Percentiles rank a stretch among this genome's conserved stretches.
Conservation (phyloP, 2,888 invertebrate genomes). For the Diplazon laetatorius region DNA sequence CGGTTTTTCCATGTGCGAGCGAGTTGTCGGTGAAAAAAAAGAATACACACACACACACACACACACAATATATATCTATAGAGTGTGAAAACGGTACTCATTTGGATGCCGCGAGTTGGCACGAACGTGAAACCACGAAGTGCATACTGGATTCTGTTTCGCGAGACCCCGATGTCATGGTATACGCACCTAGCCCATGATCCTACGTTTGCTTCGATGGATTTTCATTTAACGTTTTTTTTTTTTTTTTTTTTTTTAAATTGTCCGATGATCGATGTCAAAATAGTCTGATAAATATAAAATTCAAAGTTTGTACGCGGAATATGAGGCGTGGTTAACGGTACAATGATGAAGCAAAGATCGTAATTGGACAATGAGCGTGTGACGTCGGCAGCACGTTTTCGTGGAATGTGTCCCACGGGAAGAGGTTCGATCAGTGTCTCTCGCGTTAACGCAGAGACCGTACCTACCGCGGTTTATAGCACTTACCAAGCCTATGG, state of each 20-base stretch:
- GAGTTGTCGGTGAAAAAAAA: conserved; percentile 50
- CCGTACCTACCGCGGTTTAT: no score
- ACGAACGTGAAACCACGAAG: conserved; percentile 47
- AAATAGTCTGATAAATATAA: no score
- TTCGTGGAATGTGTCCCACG: conserved; percentile 6
- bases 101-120: conserved; percentile 50
- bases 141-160: conserved; percentile 41
- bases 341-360: no score
- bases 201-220: not conserved
- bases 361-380: not conserved
- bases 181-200: not conserved
- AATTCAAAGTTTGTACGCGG: no score
- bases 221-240: not conserved
- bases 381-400: not conserved
- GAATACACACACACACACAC: conserved; percentile 4
- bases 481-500: not conserved
- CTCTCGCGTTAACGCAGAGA: conserved; percentile 23
- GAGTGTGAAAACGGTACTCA: conserved; percentile 54
- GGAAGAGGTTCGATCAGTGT: conserved; percentile 33
- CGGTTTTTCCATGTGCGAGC: conserved; percentile 40
- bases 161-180: conserved; percentile 11
- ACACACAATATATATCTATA: conserved; percentile 36
- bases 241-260: no score
- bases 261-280: no score
- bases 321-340: no score